Conservation (phyloP, 2,113 vertebrate species). For the Burhinus oedicnemus region DNA sequence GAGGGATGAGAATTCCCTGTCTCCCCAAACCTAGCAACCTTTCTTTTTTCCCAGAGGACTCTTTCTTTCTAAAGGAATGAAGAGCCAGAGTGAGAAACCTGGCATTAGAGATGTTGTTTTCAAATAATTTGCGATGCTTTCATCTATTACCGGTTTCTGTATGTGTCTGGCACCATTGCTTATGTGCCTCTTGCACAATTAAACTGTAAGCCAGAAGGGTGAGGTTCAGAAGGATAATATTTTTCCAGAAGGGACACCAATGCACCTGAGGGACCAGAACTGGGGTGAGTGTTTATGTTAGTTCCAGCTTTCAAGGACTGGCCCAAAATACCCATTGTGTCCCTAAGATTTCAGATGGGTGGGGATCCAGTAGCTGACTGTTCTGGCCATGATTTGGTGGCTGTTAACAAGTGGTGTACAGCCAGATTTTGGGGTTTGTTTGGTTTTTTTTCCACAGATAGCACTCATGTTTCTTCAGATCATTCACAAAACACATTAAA, state of each 20-base stretch:
- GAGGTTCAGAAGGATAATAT: background rate
- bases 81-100: background rate
- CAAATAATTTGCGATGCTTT: background rate
- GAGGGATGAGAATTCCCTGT: background rate
- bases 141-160: background rate
- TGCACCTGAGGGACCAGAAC: background rate
- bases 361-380: background rate
- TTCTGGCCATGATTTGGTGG: background rate
- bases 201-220: background rate
- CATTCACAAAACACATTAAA: background rate
- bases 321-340: background rate
- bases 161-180: background rate
- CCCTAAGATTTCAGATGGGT: background rate
- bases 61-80: background rate
- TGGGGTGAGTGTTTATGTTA: background rate
- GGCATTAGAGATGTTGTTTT: background rate
- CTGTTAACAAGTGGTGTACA: background rate
- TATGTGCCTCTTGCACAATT: accelerated
- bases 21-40: background rate
- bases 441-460: background rate
- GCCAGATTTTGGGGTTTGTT: background rate
- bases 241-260: background rate
- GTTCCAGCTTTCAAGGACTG: background rate
- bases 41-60: background rate
- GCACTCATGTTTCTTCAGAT: background rate